phyloP scores from a whole-genome alignment of 2,797 vertebrate genomes.

The Harpagifer antarcticus region DNA sequence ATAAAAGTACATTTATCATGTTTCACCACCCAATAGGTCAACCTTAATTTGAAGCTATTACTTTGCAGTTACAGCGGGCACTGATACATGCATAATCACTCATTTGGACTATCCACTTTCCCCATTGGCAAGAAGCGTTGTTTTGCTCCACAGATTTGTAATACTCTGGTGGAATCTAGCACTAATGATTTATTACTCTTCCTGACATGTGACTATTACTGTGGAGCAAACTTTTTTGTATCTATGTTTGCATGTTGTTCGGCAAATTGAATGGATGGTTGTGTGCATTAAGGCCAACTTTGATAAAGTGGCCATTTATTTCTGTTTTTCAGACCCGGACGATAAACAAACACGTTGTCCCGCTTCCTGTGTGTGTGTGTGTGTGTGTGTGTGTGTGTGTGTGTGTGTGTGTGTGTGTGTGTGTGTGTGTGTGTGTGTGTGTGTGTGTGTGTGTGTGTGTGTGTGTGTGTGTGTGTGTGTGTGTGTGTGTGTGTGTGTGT shows the following conservation, averaged over 20 bases:
- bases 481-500: constrained; percentile 10
- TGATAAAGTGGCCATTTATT: constrained; percentile 54
- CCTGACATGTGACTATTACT: not conserved
- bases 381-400: constrained; percentile 19
- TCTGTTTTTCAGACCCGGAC: constrained; percentile 61
- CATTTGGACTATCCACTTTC: not conserved
- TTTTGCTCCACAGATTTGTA: constrained; percentile 7
- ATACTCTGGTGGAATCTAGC: not conserved
- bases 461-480: constrained; percentile 6
- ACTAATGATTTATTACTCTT: constrained; percentile 15
- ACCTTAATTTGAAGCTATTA: not conserved
- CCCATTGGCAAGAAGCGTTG: not conserved
- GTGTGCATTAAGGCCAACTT: constrained; percentile 9
- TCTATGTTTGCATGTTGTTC: constrained; percentile 12
- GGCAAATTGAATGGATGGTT: constrained; percentile 10
- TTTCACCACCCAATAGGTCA: not conserved
- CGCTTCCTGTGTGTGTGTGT: constrained; percentile 21
- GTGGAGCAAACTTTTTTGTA: not conserved
- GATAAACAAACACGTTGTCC: constrained; percentile 61
- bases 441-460: constrained; percentile 10
- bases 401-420: constrained; percentile 10
- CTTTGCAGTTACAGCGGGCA: constrained; percentile 11
- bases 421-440: constrained; percentile 11
- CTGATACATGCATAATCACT: not conserved
- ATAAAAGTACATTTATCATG: not conserved